A percentile compares a stretch with the other conserved stretches of the same genome.
Evolutionary conservation across 2,888 invertebrate genomes (phyloP).

Genomic region (Orthosia incerta): DNA sequence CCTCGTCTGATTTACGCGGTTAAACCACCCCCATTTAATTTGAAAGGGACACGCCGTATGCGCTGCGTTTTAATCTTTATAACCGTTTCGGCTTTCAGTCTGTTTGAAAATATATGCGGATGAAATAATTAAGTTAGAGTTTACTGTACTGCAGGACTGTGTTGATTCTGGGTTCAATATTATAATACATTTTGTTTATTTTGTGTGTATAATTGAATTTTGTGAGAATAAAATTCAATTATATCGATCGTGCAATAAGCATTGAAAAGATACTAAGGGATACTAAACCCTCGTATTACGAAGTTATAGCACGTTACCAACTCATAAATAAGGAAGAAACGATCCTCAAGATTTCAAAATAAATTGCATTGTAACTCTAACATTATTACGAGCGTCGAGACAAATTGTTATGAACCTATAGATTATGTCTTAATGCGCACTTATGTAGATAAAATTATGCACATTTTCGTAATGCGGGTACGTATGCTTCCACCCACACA

Average conservation of each 20-base stretch:
- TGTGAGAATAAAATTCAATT: no score
- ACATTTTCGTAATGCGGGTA: slow-evolving; percentile 44
- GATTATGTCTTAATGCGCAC: slow-evolving; percentile 53
- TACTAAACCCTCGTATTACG: not conserved
- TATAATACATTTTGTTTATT: not conserved
- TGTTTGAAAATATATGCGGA: slow-evolving; percentile 32
- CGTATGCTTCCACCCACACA: slow-evolving; percentile 69
- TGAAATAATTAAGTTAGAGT: slow-evolving; percentile 49
- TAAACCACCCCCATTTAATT: slow-evolving; percentile 79
- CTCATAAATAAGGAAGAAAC: slow-evolving; percentile 43
- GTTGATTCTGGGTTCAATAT: not conserved
- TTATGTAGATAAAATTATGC: slow-evolving; percentile 59
- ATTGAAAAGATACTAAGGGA: no score
- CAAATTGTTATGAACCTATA: slow-evolving; percentile 50
- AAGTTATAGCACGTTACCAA: slow-evolving; percentile 7
- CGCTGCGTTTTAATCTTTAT: slow-evolving; percentile 64
- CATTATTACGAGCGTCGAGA: slow-evolving; percentile 49
- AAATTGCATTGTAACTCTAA: slow-evolving; percentile 40
- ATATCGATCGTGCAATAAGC: no score
- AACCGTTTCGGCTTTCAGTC: slow-evolving; percentile 52
- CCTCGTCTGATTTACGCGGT: slow-evolving; percentile 78
- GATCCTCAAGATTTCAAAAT: slow-evolving; percentile 36
- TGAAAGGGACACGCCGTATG: slow-evolving; percentile 71
- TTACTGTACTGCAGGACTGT: slow-evolving; percentile 18
- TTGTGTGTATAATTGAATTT: not conserved